Conservation (phyloP, 2,888 invertebrate genomes). For the Taenaris catops region DNA sequence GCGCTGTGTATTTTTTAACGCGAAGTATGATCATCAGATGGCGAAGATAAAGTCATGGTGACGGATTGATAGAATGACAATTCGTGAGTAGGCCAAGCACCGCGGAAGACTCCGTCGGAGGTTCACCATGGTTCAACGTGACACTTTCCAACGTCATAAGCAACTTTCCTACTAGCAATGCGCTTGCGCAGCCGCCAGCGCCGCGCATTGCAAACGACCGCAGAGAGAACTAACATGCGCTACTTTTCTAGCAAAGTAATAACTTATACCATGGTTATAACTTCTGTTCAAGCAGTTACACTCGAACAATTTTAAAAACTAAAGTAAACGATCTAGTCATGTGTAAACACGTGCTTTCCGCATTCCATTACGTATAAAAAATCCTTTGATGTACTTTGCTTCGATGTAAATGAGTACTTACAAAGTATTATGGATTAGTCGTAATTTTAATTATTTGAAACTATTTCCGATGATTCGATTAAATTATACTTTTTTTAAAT, state of each 20-base stretch:
- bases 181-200: conserved; percentile 41
- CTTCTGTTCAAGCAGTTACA: conserved; percentile 49
- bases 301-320: conserved; percentile 29
- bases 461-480: too few species aligned
- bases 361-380: conserved; percentile 9
- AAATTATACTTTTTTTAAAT: too few species aligned
- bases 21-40: conserved; percentile 50
- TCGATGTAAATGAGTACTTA: too few species aligned
- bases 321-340: conserved; percentile 29
- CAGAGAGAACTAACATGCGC: conserved; percentile 49
- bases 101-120: conserved; percentile 65
- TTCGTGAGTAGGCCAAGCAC: conserved; percentile 73
- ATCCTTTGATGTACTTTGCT: too few species aligned
- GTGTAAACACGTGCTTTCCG: conserved; percentile 19
- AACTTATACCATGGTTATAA: conserved; percentile 48
- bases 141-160: conserved; percentile 77
- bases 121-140: conserved; percentile 79
- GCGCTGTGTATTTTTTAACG: conserved; percentile 38
- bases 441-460: too few species aligned
- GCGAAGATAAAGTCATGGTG: conserved; percentile 65
- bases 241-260: conserved; percentile 63
- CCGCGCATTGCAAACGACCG: conserved; percentile 47
- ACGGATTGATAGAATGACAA: conserved; percentile 76
- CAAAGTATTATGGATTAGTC: too few species aligned
- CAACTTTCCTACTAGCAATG: conserved; percentile 79